Base-by-base conservation (phyloP, 2,113 vertebrate species). In the Xenus cinereus region DNA sequence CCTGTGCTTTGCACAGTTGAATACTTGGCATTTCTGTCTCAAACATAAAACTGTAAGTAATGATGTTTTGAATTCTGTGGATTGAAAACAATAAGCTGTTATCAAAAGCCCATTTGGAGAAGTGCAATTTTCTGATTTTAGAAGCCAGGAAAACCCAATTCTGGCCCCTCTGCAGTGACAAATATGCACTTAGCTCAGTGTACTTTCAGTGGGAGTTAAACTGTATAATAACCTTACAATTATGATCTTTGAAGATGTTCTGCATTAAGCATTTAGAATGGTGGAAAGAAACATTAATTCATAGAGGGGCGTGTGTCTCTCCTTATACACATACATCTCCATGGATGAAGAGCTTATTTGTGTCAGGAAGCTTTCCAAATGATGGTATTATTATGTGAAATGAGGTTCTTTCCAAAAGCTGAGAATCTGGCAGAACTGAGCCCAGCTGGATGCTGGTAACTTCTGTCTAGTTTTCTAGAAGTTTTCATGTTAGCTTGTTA, bases 41-140 rank as follows among this genome's bases (percentile, higher is more conserved):
- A 75, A 95, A 85, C 45, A 43, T 79, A 69, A 93, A 95, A 89
- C 50, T 84, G 23, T 80, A 94, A 90, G 90, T 91, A 89, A 82
- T 91, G 71, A 41, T 92, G 62, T 95, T 96, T 93, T 91, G 74
- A 93, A 82, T 94, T 84, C 63, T 69, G 45, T 87, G 84, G 78
- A 82, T 81, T 87, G 90, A 97, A 96, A 95, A 94, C 89, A 95
- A 78, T 91, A 91, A 87, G 86, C 71, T 81, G 73, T 91, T 97
- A 95, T 89, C 92, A 87, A 93, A 94, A 94, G 63, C 74, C 48
- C 66, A 66, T 93, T 93, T 92, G 77, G 77, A 88, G 77, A 91
- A 95, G 77, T 82, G 86, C 84, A 90, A 79, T 92, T 89, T 95
- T 95, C 94, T 95, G 86, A 95, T 96, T 95, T 92, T 92, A 93